Evolutionary conservation across 35 echinoderm and acorn worm species (phyloP).

Genomic region (Eucidaris tribuloides): DNA sequence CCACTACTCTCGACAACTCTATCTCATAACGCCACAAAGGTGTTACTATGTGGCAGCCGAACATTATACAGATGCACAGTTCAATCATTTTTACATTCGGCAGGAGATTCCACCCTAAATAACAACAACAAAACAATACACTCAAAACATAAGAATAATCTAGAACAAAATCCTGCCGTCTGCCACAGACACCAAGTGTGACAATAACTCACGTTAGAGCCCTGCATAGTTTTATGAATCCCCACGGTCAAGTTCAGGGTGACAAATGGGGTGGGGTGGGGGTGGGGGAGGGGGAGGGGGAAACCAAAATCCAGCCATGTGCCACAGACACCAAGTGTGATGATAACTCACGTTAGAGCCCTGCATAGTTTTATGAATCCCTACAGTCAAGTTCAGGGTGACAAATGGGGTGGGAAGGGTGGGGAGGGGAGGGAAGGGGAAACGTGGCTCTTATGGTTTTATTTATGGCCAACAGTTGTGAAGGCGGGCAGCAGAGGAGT

Average conservation of each 20-base stretch:
- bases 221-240: background rate
- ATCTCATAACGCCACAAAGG: no score
- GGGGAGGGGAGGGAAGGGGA: background rate
- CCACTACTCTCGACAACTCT: no score
- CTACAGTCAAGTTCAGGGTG: conserved; percentile 7
- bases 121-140: no score
- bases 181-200: conserved; percentile 9
- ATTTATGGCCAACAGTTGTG: no score
- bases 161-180: background rate
- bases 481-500: no score
- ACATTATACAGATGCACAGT: no score
- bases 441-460: no score
- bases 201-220: conserved; percentile 9
- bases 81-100: no score
- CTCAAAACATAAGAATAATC: no score
- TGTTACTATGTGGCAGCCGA: no score
- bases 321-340: conserved; percentile 1
- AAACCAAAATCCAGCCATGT: background rate
- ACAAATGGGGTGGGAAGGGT: background rate
- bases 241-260: conserved; percentile 10
- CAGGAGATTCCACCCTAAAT: no score
- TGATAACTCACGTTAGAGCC: conserved; percentile 17
- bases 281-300: background rate
- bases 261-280: background rate
- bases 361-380: background rate